These are phyloP conservation scores for Platalea minor DNA, from an alignment of 2,797 vertebrate species.

Conservation along the genomic window DNA sequence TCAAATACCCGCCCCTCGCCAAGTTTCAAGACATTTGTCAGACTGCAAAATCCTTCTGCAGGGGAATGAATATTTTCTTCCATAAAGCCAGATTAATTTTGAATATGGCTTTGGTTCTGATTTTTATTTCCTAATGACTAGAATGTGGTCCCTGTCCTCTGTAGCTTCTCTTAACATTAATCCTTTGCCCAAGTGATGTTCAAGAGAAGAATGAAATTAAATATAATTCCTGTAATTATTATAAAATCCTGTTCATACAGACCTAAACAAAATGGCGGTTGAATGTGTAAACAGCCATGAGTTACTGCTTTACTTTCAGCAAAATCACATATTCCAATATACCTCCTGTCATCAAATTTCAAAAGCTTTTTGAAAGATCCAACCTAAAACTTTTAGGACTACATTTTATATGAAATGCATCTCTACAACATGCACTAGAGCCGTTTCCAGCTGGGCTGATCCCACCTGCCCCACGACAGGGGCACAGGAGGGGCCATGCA, in stretches of 20 bases:
- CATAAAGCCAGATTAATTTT: neutral
- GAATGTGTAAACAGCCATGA: neutral
- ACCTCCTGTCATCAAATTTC: neutral
- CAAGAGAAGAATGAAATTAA: neutral
- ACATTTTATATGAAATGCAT: rapidly evolving
- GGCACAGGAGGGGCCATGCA: neutral
- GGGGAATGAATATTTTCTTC: neutral
- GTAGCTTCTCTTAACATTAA: neutral
- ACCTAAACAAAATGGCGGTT: neutral
- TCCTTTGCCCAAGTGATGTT: neutral
- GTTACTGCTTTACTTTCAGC: neutral
- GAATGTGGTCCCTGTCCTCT: neutral
- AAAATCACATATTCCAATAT: neutral
- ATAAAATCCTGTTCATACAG: neutral
- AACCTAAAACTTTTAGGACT: neutral
- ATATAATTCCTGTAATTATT: neutral
- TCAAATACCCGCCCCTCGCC: neutral
- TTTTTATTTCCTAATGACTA: neutral
- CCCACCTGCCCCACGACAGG: rapidly evolving
- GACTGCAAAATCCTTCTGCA: neutral
- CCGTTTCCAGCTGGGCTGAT: neutral
- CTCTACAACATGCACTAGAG: neutral
- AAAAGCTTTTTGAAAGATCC: neutral
- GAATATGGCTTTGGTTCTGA: neutral
- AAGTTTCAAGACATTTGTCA: neutral